Conservation (phyloP, 2,797 vertebrate species). For the Melanotaenia parkinsoni region DNA sequence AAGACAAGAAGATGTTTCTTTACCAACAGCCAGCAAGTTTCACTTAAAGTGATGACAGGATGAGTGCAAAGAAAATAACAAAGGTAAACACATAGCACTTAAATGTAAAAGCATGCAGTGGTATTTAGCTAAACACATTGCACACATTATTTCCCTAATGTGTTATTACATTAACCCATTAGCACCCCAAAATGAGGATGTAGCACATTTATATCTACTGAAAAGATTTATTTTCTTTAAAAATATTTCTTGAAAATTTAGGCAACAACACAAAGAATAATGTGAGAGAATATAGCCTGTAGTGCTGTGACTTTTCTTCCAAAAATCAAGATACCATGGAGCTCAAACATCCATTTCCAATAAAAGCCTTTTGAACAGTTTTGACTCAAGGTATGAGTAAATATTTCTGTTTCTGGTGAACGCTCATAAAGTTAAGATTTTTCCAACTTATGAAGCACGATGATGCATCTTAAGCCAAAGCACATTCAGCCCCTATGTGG, state of each 20-base stretch:
- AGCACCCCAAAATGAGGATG: no score
- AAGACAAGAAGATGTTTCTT: background rate
- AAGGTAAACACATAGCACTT: background rate
- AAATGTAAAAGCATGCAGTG: background rate
- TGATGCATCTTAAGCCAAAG: slow-evolving; percentile 32
- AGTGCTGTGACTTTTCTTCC: background rate
- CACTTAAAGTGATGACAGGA: background rate
- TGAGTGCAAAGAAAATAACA: background rate
- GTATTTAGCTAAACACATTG: background rate
- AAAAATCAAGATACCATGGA: background rate
- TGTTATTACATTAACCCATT: no score
- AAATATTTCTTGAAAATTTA: background rate
- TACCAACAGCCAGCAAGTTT: background rate
- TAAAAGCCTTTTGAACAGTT: background rate
- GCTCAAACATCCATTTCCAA: background rate
- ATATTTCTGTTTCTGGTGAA: slow-evolving; percentile 19
- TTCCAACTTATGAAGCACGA: background rate
- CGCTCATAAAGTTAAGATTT: slow-evolving; percentile 5
- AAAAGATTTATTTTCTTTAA: background rate
- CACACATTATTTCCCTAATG: no score
- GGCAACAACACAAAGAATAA: background rate
- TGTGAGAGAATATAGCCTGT: no score
- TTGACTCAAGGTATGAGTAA: slow-evolving; percentile 34
- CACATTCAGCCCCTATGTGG: slow-evolving; percentile 39
- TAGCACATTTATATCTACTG: background rate